phyloP scores from a whole-genome alignment of 2,888 invertebrate genomes.

The Cephalotes varians region DNA sequence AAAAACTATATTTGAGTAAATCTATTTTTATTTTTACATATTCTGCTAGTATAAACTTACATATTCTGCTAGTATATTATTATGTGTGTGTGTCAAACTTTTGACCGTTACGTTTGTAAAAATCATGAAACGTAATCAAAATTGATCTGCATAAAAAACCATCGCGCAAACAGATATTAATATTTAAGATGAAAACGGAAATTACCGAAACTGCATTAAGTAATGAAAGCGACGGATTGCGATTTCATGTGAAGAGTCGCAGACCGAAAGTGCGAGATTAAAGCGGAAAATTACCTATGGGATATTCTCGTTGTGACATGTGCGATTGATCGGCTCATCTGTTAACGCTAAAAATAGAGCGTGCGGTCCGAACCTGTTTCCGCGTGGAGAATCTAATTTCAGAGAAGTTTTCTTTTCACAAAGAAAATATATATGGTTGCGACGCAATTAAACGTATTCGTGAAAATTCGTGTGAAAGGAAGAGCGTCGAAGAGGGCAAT shows the following conservation, averaged over 20 bases:
- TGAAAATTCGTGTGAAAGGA: background rate
- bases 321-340: constrained; percentile 36
- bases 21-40: background rate
- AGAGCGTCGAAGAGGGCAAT: background rate
- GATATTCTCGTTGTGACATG: constrained; percentile 15
- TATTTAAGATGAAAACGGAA: constrained; percentile 39
- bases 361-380: background rate
- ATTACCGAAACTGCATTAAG: constrained; percentile 4
- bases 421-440: background rate
- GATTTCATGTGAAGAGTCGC: constrained; percentile 8
- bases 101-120: background rate
- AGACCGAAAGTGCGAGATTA: constrained; percentile 8
- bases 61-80: background rate
- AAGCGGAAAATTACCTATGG: constrained; percentile 13
- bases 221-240: background rate
- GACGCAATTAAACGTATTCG: constrained; percentile 3
- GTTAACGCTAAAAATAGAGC: constrained; percentile 20
- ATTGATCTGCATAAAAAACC: background rate
- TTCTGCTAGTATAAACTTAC: no score
- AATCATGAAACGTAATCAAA: background rate
- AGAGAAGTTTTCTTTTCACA: background rate
- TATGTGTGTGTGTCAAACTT: background rate
- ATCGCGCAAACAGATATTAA: constrained; percentile 9
- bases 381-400: constrained; percentile 11
- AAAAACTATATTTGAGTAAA: constrained; percentile 2